Percentiles rank a stretch among this genome's conserved stretches.
These are phyloP conservation scores for Tachyglossus aculeatus DNA, from an alignment of 2,797 vertebrate species.

Conservation along the genomic window DNA sequence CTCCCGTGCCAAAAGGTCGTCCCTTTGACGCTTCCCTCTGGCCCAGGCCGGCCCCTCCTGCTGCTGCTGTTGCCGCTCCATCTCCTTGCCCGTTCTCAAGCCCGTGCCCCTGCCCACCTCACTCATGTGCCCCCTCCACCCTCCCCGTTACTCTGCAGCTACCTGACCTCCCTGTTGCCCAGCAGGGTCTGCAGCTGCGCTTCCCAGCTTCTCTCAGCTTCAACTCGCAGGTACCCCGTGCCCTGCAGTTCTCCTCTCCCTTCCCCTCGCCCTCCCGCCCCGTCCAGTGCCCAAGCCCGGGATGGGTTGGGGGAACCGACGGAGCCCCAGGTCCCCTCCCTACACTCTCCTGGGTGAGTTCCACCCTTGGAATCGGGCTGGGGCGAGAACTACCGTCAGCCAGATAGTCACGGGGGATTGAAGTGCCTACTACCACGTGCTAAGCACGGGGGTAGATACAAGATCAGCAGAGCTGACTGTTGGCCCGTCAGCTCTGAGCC, in stretches of 20 bases:
- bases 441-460: too few relatives aligned
- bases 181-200: not conserved
- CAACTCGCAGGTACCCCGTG: constrained; percentile 35
- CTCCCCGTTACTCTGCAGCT: not conserved
- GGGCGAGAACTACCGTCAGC: too few relatives aligned
- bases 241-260: constrained; percentile 22
- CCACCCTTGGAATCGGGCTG: too few relatives aligned
- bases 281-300: constrained; percentile 1
- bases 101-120: constrained; percentile 15
- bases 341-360: constrained; percentile 4
- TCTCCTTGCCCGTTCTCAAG: too few relatives aligned
- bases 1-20: too few relatives aligned
- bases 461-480: too few relatives aligned
- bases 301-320: constrained; percentile 2
- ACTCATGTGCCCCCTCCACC: not conserved
- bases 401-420: constrained; percentile 7
- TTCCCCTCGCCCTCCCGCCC: not conserved
- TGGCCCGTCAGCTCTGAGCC: constrained; percentile 56
- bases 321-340: not conserved
- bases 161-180: not conserved
- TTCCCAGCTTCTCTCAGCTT: constrained; percentile 22
- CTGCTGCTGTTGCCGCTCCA: too few relatives aligned
- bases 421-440: constrained; percentile 43
- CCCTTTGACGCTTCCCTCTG: too few relatives aligned
- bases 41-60: too few relatives aligned